Evolutionary conservation across 2,888 invertebrate species (phyloP).

Genomic region (Dermolepida albohirtum): DNA sequence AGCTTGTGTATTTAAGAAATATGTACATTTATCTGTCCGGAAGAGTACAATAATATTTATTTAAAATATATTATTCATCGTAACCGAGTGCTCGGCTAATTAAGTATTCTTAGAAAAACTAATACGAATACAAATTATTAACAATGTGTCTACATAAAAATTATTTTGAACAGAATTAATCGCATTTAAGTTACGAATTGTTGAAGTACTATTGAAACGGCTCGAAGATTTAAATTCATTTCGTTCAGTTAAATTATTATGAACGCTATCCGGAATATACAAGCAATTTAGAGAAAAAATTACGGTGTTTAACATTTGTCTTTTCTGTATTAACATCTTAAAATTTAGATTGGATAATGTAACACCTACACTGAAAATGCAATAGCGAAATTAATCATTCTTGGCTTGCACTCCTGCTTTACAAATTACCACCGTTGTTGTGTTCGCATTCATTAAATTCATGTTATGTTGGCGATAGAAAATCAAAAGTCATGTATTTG

Average conservation of each 20-base stretch:
- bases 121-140: too few species aligned
- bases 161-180: too few species aligned
- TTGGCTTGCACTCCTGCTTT: neutral
- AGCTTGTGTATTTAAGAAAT: too few species aligned
- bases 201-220: too few species aligned
- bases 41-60: too few species aligned
- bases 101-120: too few species aligned
- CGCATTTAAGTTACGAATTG: too few species aligned
- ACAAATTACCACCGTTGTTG: constrained; percentile 21
- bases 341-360: constrained; percentile 26
- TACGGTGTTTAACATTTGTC: constrained; percentile 31
- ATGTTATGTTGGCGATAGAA: neutral
- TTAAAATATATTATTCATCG: too few species aligned
- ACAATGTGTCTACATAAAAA: too few species aligned
- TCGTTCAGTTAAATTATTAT: neutral
- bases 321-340: constrained; percentile 28
- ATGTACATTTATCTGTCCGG: too few species aligned
- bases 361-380: constrained; percentile 21
- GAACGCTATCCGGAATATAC: neutral
- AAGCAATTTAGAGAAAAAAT: constrained; percentile 8
- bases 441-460: neutral
- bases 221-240: too few species aligned
- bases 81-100: too few species aligned
- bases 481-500: neutral
- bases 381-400: constrained; percentile 31